Conservation (phyloP, 2,797 vertebrate species). For the Telmatherina bonti region DNA sequence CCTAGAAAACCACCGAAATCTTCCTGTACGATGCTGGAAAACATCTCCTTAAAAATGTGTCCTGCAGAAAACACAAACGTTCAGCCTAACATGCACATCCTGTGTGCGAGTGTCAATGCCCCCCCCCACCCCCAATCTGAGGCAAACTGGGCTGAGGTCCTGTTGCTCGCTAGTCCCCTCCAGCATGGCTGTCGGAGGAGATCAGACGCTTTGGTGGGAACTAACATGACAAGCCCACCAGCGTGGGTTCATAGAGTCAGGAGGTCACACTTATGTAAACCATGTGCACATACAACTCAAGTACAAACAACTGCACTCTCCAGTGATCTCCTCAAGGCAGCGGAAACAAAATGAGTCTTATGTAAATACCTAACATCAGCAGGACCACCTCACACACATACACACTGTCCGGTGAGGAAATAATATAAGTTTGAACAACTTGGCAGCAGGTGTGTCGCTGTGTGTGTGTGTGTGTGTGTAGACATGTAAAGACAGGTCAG, state of each 20-base stretch:
- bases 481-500: constrained; percentile 64
- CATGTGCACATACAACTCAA: constrained; percentile 34
- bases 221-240: constrained; percentile 72
- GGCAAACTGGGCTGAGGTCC: constrained; percentile 57
- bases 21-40: not conserved
- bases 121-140: too few species aligned
- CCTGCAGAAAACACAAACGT: not conserved
- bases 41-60: not conserved
- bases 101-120: constrained; percentile 42
- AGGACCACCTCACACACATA: not conserved
- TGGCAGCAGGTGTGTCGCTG: constrained; percentile 24
- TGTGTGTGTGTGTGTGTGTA: constrained; percentile 21
- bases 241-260: constrained; percentile 60
- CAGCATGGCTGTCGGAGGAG: constrained; percentile 64
- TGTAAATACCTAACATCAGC: constrained; percentile 21
- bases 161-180: constrained; percentile 48
- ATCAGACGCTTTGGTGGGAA: constrained; percentile 65
- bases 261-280: constrained; percentile 51
- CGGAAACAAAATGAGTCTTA: constrained; percentile 38
- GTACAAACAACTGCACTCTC: constrained; percentile 37
- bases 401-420: constrained; percentile 29
- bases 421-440: constrained; percentile 43
- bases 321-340: constrained; percentile 25
- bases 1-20: not conserved
- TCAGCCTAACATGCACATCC: not conserved